phyloP scores from a whole-genome alignment of 2,888 invertebrate species.

The Chrysopilus asiliformis region DNA sequence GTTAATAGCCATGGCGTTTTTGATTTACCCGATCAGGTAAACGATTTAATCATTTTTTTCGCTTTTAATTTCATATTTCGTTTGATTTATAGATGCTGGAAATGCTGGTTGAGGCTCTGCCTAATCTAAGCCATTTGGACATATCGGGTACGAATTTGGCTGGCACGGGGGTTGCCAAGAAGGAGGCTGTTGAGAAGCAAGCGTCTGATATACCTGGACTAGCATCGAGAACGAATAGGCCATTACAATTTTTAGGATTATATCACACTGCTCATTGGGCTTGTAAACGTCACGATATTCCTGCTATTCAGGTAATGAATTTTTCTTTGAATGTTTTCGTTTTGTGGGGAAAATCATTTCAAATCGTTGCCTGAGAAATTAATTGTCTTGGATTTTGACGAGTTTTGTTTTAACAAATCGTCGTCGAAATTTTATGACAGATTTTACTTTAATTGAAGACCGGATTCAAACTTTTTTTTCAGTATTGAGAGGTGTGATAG shows the following conservation, averaged over 20 bases:
- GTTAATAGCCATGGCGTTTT: slow-evolving; percentile 55
- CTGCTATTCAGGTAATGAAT: slow-evolving; percentile 60
- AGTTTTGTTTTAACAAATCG: too few relatives aligned
- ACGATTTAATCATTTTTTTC: neutral
- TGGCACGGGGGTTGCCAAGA: slow-evolving; percentile 61
- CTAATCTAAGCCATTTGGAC: slow-evolving; percentile 68
- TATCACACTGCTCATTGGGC: slow-evolving; percentile 84
- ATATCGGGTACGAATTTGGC: slow-evolving; percentile 94
- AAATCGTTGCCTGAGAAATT: too few relatives aligned
- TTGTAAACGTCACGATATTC: slow-evolving; percentile 80
- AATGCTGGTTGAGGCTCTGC: slow-evolving; percentile 58
- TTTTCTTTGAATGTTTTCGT: slow-evolving; percentile 5
- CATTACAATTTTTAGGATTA: slow-evolving; percentile 80
- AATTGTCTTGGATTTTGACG: too few relatives aligned
- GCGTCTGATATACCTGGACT: slow-evolving; percentile 72
- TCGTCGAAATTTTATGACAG: too few relatives aligned
- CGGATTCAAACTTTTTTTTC: too few relatives aligned
- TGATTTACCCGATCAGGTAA: slow-evolving; percentile 47
- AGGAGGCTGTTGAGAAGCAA: slow-evolving; percentile 27
- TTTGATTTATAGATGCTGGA: slow-evolving; percentile 38
- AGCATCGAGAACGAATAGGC: slow-evolving; percentile 55
- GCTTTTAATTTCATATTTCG: slow-evolving; percentile 1
- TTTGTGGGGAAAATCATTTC: too few relatives aligned
- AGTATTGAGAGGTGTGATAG: too few relatives aligned
- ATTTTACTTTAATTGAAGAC: too few relatives aligned